Evolutionary conservation across 2,797 vertebrate genomes (phyloP).

Genomic region (Rhinogobio ventralis): DNA sequence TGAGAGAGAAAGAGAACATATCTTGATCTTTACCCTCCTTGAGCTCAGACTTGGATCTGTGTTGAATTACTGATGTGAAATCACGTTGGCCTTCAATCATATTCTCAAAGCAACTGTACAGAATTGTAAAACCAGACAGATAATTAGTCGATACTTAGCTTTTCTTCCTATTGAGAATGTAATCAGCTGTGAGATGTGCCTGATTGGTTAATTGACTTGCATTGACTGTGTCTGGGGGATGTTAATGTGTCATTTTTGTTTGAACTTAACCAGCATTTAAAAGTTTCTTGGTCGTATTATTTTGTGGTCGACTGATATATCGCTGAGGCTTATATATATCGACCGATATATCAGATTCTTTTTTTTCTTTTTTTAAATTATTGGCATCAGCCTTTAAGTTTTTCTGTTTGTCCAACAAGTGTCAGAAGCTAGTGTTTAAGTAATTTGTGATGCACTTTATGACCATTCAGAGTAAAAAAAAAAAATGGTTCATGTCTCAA

Average conservation of each 20-base stretch:
- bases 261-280: neutral
- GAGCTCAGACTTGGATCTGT: slow-evolving; percentile 49
- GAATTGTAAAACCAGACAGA: slow-evolving; percentile 4
- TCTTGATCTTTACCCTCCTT: slow-evolving; percentile 46
- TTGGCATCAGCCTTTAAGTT: neutral
- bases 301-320: neutral
- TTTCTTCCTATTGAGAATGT: neutral
- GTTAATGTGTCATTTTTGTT: neutral
- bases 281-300: neutral
- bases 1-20: slow-evolving; percentile 35
- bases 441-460: neutral
- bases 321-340: neutral
- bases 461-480: neutral
- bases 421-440: neutral
- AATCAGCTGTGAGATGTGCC: slow-evolving; percentile 1
- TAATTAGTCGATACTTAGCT: neutral
- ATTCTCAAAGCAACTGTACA: neutral
- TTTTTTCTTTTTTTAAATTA: neutral
- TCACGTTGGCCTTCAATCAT: slow-evolving; percentile 8
- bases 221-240: neutral
- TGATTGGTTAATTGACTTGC: slow-evolving; percentile 4
- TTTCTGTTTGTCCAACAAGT: neutral
- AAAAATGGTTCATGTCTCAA: neutral
- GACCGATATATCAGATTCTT: too few relatives aligned
- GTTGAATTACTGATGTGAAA: slow-evolving; percentile 33